A percentile compares a stretch with the other conserved stretches of the same genome.
phyloP scores from a whole-genome alignment of 1,140 invertebrate species.

The Philotrypesis tridentata region DNA sequence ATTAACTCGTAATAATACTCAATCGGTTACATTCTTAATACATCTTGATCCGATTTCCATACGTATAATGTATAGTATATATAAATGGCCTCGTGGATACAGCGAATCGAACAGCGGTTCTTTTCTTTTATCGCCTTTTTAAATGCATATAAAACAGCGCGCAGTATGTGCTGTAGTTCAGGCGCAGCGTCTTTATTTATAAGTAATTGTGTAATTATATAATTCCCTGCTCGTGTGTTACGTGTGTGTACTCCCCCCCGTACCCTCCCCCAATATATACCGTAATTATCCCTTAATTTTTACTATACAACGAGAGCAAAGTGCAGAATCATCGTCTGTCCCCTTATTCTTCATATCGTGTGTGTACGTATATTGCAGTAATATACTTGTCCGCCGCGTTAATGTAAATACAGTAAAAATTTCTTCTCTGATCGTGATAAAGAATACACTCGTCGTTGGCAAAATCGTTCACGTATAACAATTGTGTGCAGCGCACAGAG shows the following conservation, averaged over 20 bases:
- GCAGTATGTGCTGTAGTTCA: neutral
- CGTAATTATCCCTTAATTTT: neutral
- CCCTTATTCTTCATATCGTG: neutral
- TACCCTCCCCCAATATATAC: neutral
- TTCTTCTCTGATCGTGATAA: neutral
- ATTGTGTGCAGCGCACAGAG: neutral
- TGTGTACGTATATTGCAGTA: neutral
- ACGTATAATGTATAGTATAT: constrained; percentile 2
- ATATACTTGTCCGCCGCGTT: neutral
- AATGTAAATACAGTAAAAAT: constrained; percentile 18
- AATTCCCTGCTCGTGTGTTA: neutral
- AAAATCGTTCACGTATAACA: neutral
- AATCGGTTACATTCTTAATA: constrained; percentile 20
- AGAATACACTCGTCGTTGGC: neutral
- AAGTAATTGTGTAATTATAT: constrained; percentile 7
- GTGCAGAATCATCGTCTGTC: neutral
- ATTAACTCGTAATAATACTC: constrained; percentile 37
- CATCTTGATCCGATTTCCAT: constrained; percentile 4
- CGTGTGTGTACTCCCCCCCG: neutral
- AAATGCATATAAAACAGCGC: neutral
- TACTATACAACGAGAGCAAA: constrained; percentile 36
- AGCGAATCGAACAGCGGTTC: neutral
- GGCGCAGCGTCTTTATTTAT: neutral
- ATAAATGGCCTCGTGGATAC: neutral
- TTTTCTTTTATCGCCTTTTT: neutral